Base-by-base conservation (phyloP, 2,888 invertebrate species). In the Ypsolopha sequella region DNA sequence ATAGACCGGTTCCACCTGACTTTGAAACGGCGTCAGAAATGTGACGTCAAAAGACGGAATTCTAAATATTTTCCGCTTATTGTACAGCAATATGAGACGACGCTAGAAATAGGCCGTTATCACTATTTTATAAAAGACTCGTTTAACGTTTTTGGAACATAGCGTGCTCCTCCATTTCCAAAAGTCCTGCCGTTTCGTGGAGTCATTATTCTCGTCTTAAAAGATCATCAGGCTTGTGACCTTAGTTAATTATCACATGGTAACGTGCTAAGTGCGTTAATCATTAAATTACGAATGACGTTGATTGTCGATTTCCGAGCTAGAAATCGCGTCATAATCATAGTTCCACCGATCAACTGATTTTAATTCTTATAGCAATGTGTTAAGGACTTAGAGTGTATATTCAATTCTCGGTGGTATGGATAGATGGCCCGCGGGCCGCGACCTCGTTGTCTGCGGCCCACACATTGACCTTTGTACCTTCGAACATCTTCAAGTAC, bases 211-310 rank as follows among this genome's bases (percentile, higher is more conserved):
- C 13, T 1, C 1, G 43, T 43, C 8, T 43, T 24, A 10, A 45
- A 11, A 45, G 45, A 35, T 36, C 33, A 34, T 59, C 63, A 66
- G 70, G 72, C 73, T 72, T 72, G 61, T 72, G 77, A 80, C 78
- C 77, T 74, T 72, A 13, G 36, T 36, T 49, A 76, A 76, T 81
- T 54, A 74, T 77, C 60, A 59, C 55, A 55, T 54, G 44, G 35
- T 60, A 64, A 65, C 60, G 61, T 63, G 62, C 67, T 79, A 78
- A 77, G 74, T 73, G 69, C 65, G 65, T 65, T 76, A 76, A 78
- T 81, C 68, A 70, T 72, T 60, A 69, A 73, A 75, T 74, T 74
- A 76, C 66, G 64, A 66, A 71, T 67, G 71, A 67, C 33, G 39
- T 41, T 14, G 73, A 80, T 72, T 60, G 73, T 62, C 67, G 65